These are phyloP conservation scores for Cyprinodon tularosa DNA, from an alignment of 2,113 vertebrate genomes.

Conservation along the genomic window DNA sequence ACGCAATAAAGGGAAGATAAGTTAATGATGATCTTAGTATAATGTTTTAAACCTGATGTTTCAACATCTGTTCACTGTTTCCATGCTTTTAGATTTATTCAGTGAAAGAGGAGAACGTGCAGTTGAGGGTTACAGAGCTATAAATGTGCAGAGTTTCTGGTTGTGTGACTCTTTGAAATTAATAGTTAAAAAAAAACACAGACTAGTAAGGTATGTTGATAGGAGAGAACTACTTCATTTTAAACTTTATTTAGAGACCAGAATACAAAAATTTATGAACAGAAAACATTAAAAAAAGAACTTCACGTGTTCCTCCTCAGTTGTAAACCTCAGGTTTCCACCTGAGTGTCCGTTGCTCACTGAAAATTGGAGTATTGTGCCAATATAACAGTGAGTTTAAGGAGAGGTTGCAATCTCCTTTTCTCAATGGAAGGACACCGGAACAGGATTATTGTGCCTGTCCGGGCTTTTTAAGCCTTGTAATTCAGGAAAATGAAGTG, in stretches of 20 bases:
- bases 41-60: slow-evolving; percentile 33
- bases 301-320: too few relatives aligned
- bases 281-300: not conserved
- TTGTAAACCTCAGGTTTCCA: too few relatives aligned
- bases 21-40: not conserved
- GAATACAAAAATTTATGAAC: not conserved
- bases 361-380: too few relatives aligned
- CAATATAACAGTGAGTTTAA: too few relatives aligned
- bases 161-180: slow-evolving; percentile 24
- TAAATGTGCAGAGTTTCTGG: slow-evolving; percentile 19
- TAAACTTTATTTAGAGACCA: slow-evolving; percentile 14
- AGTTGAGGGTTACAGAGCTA: slow-evolving; percentile 15
- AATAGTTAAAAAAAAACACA: not conserved
- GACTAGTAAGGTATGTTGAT: not conserved
- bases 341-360: too few relatives aligned
- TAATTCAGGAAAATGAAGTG: too few relatives aligned
- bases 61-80: slow-evolving; percentile 41
- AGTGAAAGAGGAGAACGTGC: slow-evolving; percentile 38
- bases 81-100: slow-evolving; percentile 38
- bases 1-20: too few relatives aligned
- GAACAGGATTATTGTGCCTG: too few relatives aligned
- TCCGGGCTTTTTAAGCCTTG: too few relatives aligned
- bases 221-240: slow-evolving; percentile 14
- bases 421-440: too few relatives aligned
- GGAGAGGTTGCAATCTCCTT: too few relatives aligned